A percentile compares a stretch with the other conserved stretches of the same genome.
These are phyloP conservation scores for Lasioglossum malachurum DNA, from an alignment of 2,888 invertebrate genomes.

Conservation along the genomic window DNA sequence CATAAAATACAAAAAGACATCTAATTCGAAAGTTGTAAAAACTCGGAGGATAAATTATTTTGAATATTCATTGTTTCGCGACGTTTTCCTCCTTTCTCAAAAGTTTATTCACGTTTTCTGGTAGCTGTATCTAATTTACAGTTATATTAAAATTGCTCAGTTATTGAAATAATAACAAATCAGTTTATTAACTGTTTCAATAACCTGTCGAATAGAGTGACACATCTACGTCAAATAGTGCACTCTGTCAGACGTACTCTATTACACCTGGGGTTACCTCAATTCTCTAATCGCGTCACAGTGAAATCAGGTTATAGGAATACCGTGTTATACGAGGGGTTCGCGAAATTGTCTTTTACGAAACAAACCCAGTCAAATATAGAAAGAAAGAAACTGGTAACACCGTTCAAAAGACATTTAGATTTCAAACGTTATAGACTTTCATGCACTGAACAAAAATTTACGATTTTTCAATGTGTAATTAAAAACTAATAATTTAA, in stretches of 20 bases:
- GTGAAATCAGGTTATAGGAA: background rate
- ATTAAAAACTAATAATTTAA: background rate
- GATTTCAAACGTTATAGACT: background rate
- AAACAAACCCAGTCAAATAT: background rate
- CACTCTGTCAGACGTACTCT: background rate
- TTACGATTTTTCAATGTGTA: background rate
- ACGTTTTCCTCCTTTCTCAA: background rate
- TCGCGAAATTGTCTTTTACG: background rate
- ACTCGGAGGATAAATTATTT: background rate
- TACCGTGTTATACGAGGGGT: background rate
- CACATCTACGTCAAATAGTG: constrained; percentile 6
- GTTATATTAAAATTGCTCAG: background rate
- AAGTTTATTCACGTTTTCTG: background rate
- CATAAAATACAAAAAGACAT: background rate
- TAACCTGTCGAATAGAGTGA: background rate
- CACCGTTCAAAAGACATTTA: background rate
- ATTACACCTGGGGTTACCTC: constrained; percentile 5
- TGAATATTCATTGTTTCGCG: too few relatives aligned
- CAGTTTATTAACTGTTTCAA: background rate
- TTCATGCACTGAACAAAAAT: background rate
- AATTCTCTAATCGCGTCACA: constrained; percentile 1
- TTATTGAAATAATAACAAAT: background rate
- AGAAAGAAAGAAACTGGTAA: background rate
- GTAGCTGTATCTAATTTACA: background rate
- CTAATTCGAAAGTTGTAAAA: background rate